Conservation (phyloP, 2,797 vertebrate species). For the Lutjanus argentimaculatus region DNA sequence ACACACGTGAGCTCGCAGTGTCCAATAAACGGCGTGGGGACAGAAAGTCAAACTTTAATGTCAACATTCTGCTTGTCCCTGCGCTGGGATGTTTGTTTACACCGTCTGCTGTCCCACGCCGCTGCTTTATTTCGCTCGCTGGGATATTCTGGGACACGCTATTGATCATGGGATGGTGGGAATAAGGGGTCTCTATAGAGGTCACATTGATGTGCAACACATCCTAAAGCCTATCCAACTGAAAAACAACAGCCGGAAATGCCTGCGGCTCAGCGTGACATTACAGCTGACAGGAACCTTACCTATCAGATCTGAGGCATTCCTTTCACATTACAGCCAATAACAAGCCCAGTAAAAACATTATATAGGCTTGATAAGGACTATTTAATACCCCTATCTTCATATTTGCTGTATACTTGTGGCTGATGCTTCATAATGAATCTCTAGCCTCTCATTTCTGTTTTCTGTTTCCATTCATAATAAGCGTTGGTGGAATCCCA, state of each 20-base stretch:
- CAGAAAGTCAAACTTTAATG: constrained; percentile 31
- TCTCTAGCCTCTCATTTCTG: not conserved
- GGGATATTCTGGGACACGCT: constrained; percentile 50
- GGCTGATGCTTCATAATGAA: constrained; percentile 1
- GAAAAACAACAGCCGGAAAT: constrained; percentile 63
- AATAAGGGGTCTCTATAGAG: constrained; percentile 48
- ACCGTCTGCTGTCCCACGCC: not conserved
- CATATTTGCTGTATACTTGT: not conserved
- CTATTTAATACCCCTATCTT: not conserved
- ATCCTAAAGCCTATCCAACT: constrained; percentile 65
- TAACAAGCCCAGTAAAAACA: not conserved
- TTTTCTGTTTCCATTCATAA: constrained; percentile 36
- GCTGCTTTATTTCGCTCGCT: constrained; percentile 13
- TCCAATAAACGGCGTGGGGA: constrained; percentile 15
- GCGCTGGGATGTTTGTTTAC: constrained; percentile 35
- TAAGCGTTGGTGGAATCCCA: constrained; percentile 36
- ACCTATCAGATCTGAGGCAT: constrained; percentile 10
- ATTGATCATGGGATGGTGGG: constrained; percentile 63
- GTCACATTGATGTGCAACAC: constrained; percentile 68
- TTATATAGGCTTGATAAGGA: not conserved
- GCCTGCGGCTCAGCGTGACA: constrained; percentile 41
- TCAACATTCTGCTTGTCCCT: constrained; percentile 25
- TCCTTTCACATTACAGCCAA: constrained; percentile 12
- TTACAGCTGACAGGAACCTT: constrained; percentile 19
- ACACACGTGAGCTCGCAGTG: constrained; percentile 48